Base-by-base conservation (phyloP, 2,888 invertebrate genomes). In the Pseudoips prasinana region DNA sequence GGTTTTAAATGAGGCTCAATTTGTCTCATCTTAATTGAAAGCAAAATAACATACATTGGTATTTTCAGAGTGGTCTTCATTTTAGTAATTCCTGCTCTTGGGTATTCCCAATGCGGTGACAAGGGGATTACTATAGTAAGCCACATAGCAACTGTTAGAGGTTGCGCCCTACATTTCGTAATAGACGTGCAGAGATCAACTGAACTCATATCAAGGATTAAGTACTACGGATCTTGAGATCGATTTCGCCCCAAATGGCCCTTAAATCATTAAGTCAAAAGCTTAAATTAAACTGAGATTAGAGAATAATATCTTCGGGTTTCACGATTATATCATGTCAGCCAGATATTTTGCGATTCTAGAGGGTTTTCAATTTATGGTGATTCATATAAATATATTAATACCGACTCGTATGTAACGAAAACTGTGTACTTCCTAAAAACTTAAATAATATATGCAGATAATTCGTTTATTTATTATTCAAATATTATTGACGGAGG, bases 151-250 rank as follows among this genome's bases (percentile, higher is more conserved):
- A 54, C 52, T 49, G 52, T 53, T 48, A 46, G 51, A 41, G 36
- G 48, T 56, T 46, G 45, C 49, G 46, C 51, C 49, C 60, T 50
- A 54, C 58, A 56, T 51, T 46, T 31, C 43, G 48, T 61, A 52
- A 58, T 49, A 51, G 46, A 46, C 55, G 58, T n/a, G n/a, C 45
- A 33, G 46, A 53, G 53, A 66, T 68, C 65, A 64, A 62, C 63
- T 61, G 53, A 70, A 72, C 72, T 79, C 70, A 74, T 73, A 76
- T 65, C 62, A 58, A 56, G 67, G 77, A 77, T 79, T 77, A 77
- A 61, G 44, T 53, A 36, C 33, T 45, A 43, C 42, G 38, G 52
- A 51, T 45, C 48, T 44, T 22, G 33, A 53, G 51, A 64, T 64
- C 58, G 60, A 70, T 65, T 56, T 47, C 30, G 33, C 46, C 40